Evolutionary conservation across 1,140 invertebrate genomes (phyloP).

Genomic region (Papilio polyxenes): DNA sequence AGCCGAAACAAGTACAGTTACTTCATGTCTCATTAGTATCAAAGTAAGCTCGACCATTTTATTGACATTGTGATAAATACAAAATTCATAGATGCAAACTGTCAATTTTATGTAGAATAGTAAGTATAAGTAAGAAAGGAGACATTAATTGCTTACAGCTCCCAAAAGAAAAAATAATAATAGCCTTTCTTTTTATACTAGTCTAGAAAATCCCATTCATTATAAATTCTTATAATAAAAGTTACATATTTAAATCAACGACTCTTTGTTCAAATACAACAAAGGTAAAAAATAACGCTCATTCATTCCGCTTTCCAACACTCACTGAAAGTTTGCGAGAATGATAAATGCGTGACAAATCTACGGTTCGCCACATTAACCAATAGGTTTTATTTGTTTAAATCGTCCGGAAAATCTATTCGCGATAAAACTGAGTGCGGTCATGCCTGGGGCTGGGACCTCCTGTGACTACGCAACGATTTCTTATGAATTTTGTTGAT

Average conservation of each 20-base stretch:
- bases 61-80: no score
- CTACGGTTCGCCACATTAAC: slow-evolving; percentile 43
- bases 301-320: slow-evolving; percentile 1
- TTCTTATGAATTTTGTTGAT: background rate
- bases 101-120: no score
- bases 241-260: background rate
- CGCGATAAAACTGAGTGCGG: slow-evolving; percentile 49
- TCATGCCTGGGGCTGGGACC: background rate
- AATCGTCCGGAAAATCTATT: slow-evolving; percentile 50
- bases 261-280: background rate
- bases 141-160: no score
- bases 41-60: no score
- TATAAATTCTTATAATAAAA: background rate
- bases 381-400: slow-evolving; percentile 46
- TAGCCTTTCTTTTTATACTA: no score
- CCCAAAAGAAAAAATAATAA: no score
- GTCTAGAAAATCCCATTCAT: background rate
- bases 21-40: no score
- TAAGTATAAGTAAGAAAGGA: no score
- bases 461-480: background rate
- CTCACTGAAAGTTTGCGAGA: slow-evolving; percentile 28
- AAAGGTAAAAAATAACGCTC: slow-evolving; percentile 12
- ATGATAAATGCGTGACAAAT: slow-evolving; percentile 46
- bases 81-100: no score
- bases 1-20: no score